These are phyloP conservation scores for Donacobius atricapilla DNA, from an alignment of 2,113 vertebrate genomes.

Conservation along the genomic window DNA sequence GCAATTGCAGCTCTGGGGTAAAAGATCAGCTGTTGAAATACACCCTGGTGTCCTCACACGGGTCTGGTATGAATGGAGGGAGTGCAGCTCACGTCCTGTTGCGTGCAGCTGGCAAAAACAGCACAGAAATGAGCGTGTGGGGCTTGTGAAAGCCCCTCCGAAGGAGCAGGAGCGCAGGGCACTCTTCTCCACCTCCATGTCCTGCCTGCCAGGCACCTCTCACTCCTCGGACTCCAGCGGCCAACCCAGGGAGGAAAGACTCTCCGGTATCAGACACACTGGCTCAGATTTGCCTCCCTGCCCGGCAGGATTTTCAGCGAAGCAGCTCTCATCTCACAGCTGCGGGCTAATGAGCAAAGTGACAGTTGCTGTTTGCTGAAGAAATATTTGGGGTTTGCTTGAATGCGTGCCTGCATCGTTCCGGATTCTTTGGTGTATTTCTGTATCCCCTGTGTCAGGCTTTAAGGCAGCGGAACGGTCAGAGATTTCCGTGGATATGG, in stretches of 20 bases:
- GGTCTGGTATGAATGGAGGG: not conserved
- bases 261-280: rapidly evolving
- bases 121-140: not conserved
- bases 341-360: not conserved
- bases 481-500: not conserved
- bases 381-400: not conserved
- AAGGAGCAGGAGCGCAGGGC: not conserved
- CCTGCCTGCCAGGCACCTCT: not conserved
- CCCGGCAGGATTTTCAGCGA: not conserved
- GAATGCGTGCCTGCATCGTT: not conserved
- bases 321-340: not conserved
- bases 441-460: not conserved
- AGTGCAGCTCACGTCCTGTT: not conserved
- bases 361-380: not conserved
- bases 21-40: constrained; percentile 21
- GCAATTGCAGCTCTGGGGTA: not conserved
- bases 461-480: rapidly evolving
- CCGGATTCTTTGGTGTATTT: not conserved
- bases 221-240: not conserved
- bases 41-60: not conserved
- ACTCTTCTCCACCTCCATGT: not conserved
- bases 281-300: not conserved
- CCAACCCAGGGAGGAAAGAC: not conserved
- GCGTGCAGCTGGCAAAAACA: not conserved
- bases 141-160: rapidly evolving